A percentile compares a stretch with the other conserved stretches of the same genome.
Evolutionary conservation across 2,888 invertebrate species (phyloP).

Genomic region (Nineta flava): DNA sequence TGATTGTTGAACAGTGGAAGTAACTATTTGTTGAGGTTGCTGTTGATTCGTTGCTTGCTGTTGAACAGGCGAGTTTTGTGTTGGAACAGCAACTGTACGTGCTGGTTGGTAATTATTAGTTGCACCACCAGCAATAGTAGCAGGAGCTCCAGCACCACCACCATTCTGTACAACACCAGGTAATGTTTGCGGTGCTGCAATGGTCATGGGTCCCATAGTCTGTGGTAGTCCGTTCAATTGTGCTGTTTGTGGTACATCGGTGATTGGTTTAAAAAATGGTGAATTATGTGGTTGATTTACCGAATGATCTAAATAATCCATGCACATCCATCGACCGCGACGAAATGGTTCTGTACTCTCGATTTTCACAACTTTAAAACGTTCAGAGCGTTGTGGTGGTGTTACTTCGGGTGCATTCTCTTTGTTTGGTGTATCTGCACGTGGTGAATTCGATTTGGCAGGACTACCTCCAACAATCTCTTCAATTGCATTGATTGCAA

Average conservation of each 20-base stretch:
- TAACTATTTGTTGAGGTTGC: constrained; percentile 1
- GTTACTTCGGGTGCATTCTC: neutral
- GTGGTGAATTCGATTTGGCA: constrained; percentile 8
- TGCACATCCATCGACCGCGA: constrained; percentile 85
- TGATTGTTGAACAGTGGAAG: neutral
- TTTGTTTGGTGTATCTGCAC: constrained; percentile 8
- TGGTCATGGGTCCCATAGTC: neutral
- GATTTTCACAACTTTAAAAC: constrained; percentile 91
- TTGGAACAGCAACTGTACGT: constrained; percentile 17
- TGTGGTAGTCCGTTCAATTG: neutral
- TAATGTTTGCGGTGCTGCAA: no score
- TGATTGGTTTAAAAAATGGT: constrained; percentile 1
- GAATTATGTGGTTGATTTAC: constrained; percentile 14
- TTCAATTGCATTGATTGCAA: constrained; percentile 7
- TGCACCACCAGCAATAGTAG: no score
- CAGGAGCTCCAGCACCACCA: no score
- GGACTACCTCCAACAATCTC: constrained; percentile 4
- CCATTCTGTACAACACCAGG: neutral
- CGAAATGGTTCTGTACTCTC: constrained; percentile 90
- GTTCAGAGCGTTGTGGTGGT: constrained; percentile 30
- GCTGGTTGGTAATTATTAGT: constrained; percentile 20
- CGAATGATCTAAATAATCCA: constrained; percentile 83
- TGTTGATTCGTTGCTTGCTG: constrained; percentile 4
- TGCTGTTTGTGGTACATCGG: neutral
- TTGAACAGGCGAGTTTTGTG: constrained; percentile 13